phyloP scores from a whole-genome alignment of 2,113 vertebrate species.

The Miniopterus natalensis region DNA sequence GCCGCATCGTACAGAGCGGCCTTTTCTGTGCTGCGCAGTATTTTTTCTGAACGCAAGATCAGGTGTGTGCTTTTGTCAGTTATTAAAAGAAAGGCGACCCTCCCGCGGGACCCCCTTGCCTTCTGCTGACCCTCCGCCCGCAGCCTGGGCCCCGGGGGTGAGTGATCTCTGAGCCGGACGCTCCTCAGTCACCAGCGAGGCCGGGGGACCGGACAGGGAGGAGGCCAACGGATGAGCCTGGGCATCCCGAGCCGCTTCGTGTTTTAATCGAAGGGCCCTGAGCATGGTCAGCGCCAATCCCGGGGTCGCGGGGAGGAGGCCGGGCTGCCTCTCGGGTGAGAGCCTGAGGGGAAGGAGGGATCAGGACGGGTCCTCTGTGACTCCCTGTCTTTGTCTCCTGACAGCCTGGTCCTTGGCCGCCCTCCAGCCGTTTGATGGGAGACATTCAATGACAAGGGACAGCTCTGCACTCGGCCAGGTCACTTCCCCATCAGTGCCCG shows the following conservation, averaged over 20 bases:
- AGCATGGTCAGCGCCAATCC: not conserved
- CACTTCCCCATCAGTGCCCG: too few species aligned
- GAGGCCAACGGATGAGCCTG: not conserved
- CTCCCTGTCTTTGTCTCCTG: not conserved
- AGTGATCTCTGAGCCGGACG: fast-evolving
- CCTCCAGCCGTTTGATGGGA: not conserved
- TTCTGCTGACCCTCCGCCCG: not conserved
- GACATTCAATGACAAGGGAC: not conserved
- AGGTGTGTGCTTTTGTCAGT: too few species aligned
- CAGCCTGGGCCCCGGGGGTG: fast-evolving
- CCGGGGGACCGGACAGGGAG: not conserved
- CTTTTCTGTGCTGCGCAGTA: not conserved
- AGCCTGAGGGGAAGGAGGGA: too few species aligned
- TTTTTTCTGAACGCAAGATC: not conserved
- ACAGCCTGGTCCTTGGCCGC: not conserved
- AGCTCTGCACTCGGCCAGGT: too few species aligned
- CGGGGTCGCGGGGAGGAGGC: too few species aligned
- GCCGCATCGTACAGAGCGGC: fast-evolving
- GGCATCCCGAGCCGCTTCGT: not conserved
- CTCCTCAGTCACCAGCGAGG: too few species aligned
- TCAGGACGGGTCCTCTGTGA: not conserved
- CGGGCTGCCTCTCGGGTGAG: too few species aligned
- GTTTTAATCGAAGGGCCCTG: not conserved
- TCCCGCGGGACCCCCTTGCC: not conserved
- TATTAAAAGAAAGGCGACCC: too few species aligned